phyloP scores from a whole-genome alignment of 37 sponge, comb jelly and placozoan species.

The Axinella damicornis region DNA sequence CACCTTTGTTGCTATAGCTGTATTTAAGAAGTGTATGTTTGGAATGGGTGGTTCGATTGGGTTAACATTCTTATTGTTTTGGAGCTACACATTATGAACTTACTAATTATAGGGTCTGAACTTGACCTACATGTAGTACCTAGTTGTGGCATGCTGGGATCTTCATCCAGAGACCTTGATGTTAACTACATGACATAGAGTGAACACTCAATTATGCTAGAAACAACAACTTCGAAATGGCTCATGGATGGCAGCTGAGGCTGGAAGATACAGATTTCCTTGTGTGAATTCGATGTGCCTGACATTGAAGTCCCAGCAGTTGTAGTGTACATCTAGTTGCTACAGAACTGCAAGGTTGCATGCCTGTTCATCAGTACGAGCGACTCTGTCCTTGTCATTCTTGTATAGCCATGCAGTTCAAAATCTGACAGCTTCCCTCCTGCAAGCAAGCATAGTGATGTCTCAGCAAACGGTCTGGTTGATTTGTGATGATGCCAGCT shows the following conservation, averaged over 20 bases:
- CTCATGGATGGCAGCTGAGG: slow-evolving; percentile 16
- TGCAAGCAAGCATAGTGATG: neutral
- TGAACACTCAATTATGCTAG: too few relatives aligned
- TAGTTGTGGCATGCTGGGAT: too few relatives aligned
- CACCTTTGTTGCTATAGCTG: slow-evolving; percentile 22
- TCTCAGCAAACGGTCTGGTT: neutral
- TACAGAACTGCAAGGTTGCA: slow-evolving; percentile 15
- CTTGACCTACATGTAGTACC: too few relatives aligned
- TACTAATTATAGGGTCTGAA: too few relatives aligned
- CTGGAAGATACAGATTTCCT: slow-evolving; percentile 16
- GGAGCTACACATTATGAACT: too few relatives aligned
- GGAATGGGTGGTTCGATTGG: too few relatives aligned
- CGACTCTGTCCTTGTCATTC: slow-evolving; percentile 6
- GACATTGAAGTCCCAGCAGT: slow-evolving; percentile 20
- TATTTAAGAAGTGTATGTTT: too few relatives aligned
- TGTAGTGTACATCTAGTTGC: slow-evolving; percentile 27
- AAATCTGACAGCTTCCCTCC: neutral
- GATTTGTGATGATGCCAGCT: slow-evolving; percentile 13
- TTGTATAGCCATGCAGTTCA: slow-evolving; percentile 28
- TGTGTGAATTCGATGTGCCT: neutral
- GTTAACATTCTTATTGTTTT: too few relatives aligned
- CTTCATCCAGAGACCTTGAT: too few relatives aligned
- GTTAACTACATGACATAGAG: too few relatives aligned
- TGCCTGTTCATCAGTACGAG: slow-evolving; percentile 33
- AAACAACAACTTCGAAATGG: slow-evolving; percentile 11